Base-by-base conservation (phyloP, 2,113 vertebrate genomes). In the Sisor rabdophorus region DNA sequence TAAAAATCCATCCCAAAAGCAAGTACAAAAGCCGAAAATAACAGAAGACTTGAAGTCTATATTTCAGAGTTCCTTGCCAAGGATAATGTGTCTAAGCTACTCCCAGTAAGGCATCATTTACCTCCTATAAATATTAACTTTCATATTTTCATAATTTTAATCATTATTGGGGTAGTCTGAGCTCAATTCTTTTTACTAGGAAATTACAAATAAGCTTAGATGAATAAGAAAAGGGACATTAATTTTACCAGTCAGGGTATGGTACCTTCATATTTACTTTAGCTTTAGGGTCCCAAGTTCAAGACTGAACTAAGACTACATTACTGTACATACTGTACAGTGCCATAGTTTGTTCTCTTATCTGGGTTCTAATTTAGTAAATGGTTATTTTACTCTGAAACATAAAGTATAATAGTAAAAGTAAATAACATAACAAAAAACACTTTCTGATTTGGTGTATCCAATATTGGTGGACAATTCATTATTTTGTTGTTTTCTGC, bases 111-210 rank as follows among this genome's bases (percentile, higher is more conserved):
- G 48, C 56, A 75, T 82, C 79, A 74, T 63, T 79, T 64, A 68
- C 79, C 78, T 77, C 58, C 24, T 75, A 76, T 28, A 81, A 83
- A 73, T 86, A 85, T 80, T 83, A 78, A 73, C 81, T 84, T 85
- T 85, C 81, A 86, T 78, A 75, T 73, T 71, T 36, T 65, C 84
- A 79, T 81, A 87, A 86, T 68, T 81, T 79, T 77, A 86, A 84
- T 81, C 83, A 76, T 79, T 13, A 22, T 22, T n/a, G 20, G 36
- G 52, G 53, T n/a, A 19, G 12, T 32, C 11, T 26, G 64, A 50
- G 22, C 44, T 24, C 20, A 6, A 1, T 17, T 9, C 36, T 15
- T 67, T 47, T 22, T 47, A 15, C 26, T 50, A 68, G 4, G 40
- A 19, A 22, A 48, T 24, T 50, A 68, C 44, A 48, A 22, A 50